phyloP scores from a whole-genome alignment of 2,888 invertebrate species.

The Cataglyphis albicans region DNA sequence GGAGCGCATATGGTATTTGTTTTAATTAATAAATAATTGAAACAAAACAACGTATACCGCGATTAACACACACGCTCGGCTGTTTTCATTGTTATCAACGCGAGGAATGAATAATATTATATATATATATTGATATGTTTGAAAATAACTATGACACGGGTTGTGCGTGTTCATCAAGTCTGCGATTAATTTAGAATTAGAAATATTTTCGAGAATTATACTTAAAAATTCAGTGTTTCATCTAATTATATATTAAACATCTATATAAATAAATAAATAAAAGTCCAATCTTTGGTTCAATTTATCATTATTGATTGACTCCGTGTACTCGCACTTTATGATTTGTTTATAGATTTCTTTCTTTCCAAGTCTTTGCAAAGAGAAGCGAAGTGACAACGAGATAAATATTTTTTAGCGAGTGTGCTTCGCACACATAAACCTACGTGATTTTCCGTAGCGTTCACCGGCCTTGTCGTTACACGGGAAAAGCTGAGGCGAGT shows the following conservation, averaged over 20 bases:
- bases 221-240: not conserved
- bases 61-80: constrained; percentile 30
- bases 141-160: constrained; percentile 17
- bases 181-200: constrained; percentile 28
- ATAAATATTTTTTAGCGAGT: constrained; percentile 22
- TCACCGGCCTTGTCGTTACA: constrained; percentile 39
- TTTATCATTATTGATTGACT: not conserved
- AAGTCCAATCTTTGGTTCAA: not conserved
- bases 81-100: constrained; percentile 23
- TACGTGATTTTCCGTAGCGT: constrained; percentile 66
- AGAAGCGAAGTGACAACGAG: not conserved
- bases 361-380: not conserved
- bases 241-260: constrained; percentile 5
- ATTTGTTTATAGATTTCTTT: not conserved
- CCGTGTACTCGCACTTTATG: not conserved
- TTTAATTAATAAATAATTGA: constrained; percentile 55
- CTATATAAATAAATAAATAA: not conserved
- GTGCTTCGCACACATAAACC: constrained; percentile 47
- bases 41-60: constrained; percentile 42
- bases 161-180: constrained; percentile 1
- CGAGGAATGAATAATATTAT: constrained; percentile 6
- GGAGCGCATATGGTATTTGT: constrained; percentile 25
- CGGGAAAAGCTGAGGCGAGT: constrained; percentile 41
- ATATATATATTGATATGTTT: constrained; percentile 1
- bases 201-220: not conserved